Evolutionary conservation across 2,888 invertebrate species (phyloP).

Genomic region (Gonocerus acuteangulatus): DNA sequence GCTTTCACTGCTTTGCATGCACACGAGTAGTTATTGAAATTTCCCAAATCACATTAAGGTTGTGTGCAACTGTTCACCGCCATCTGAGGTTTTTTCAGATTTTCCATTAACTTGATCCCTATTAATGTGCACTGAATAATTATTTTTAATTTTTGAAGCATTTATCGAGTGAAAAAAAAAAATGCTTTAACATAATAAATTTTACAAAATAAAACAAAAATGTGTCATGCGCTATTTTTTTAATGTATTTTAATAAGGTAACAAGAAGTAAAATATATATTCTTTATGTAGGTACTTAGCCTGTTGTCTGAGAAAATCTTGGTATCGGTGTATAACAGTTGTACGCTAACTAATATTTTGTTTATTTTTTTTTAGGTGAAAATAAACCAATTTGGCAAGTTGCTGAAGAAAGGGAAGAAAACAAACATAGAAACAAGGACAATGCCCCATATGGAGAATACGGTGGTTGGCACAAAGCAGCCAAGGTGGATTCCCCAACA

Average conservation of each 20-base stretch:
- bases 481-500: slow-evolving; percentile 94
- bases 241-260: not conserved
- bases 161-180: too few species aligned
- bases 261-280: too few species aligned
- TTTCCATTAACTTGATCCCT: not conserved
- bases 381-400: slow-evolving; percentile 97
- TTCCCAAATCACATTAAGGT: not conserved
- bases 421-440: slow-evolving; percentile 80
- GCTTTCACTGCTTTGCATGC: slow-evolving; percentile 23
- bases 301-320: slow-evolving; percentile 37
- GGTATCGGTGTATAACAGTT: slow-evolving; percentile 35
- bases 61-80: slow-evolving; percentile 19
- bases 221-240: not conserved
- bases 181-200: too few species aligned
- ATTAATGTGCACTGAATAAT: too few species aligned
- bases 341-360: slow-evolving; percentile 22
- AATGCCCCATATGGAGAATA: slow-evolving; percentile 86
- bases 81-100: slow-evolving; percentile 23
- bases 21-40: slow-evolving; percentile 3
- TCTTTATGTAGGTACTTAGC: too few species aligned
- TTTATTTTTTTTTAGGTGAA: slow-evolving; percentile 54
- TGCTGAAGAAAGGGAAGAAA: slow-evolving; percentile 96
- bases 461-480: slow-evolving; percentile 96
- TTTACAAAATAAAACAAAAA: not conserved
- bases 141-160: too few species aligned